Base-by-base conservation (phyloP, 2,113 vertebrate genomes). In the Tyrannus savana region DNA sequence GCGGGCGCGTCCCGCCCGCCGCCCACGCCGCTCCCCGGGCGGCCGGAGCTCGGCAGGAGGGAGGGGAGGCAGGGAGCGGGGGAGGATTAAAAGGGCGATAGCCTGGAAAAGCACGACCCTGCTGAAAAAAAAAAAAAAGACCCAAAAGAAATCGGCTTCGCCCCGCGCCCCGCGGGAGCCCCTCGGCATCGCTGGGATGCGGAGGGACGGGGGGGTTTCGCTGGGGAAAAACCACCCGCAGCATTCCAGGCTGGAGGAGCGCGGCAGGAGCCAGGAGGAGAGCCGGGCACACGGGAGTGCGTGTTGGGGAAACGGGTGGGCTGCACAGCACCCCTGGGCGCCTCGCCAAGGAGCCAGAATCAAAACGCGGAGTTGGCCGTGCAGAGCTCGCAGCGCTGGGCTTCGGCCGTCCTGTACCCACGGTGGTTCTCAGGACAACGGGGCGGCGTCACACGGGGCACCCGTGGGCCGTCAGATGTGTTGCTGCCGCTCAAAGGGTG, bases 21-120 rank as follows among this genome's bases (percentile, higher is more conserved):
- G 89, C 93, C 97, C 96, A 96, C 96, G 96, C 97, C 97, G 90
- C 94, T 76, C 69, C 67, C 87, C 93, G 77, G 93, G 87, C 33
- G 50, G 82, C 44, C 44, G 44, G 44, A 46, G 44, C 44, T 46
- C 44, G 44, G 44, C 19, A 12, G 39, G 39, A 41, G 44, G 44
- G 19, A 46, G 44, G 44, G 44, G 10, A n/a, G n/a, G n/a, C n/a
- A n/a, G n/a, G n/a, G n/a, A n/a, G n/a, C n/a, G 44, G 23, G 23
- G 12, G 44, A 46, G 66, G 24, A 19, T 46, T 39, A 14, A 58
- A 63, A 58, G 88, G 41, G 83, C 31, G 56, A 42, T 12, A 25
- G 44, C 11, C 2, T 6, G 58, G 74, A 47, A 68, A 49, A 30
- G 46, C 47, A 47, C 23, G 44, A 14, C 56, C 33, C 33, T 24